Evolutionary conservation across 2,797 vertebrate species (phyloP), one percentile per base, ranked within the genome.

Genomic region (Hafferia zeledoni): DNA sequence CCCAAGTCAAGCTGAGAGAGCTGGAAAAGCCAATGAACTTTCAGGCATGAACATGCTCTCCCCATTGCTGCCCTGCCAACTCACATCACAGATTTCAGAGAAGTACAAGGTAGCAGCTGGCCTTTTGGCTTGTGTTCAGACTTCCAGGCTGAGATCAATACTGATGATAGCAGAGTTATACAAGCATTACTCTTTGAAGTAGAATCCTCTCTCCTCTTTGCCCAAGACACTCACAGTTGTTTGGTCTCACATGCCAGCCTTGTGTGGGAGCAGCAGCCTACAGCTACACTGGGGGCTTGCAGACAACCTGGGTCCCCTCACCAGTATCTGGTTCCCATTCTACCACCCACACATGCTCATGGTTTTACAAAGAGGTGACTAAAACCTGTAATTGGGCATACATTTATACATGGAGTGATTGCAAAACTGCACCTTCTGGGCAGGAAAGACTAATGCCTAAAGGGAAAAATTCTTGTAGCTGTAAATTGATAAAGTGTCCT

Each of bases 231-330:
- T 81, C 5, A 1, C 6, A 5, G 17, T 19, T 19, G 4, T 33
- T 44, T 1, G 5, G 57, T 53, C 67, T 71, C 61, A 55, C 8
- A 37, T 0, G 0, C 28, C 30, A 50, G 11, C 13, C 11, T 46
- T 0, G 0, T 25, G 30, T 16, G 24, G 46, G 46, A 85, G 24
- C 44, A 70, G 72, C 59, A 79, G 22, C 22, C 61, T 31, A n/a
- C 1, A 2, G 47, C 47, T 44, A 10, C 1, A 2, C 27, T 59
- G 16, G n/a, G 3, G 3, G 31, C 63, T 86, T 71, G 39, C 15
- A 64, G 39, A 46, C 12, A 53, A 10, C 13, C 14, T 24, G n/a
- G 15, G 28, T 41, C 28, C 2, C 1, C 18, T 50, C 24, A 43
- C 16, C 1, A 4, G 31, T 53, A 4, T 5, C 28, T 33, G 50